A percentile compares a stretch with the other conserved stretches of the same genome.
Evolutionary conservation across 1,140 invertebrate species (phyloP).

Genomic region (Halyomorpha halys): DNA sequence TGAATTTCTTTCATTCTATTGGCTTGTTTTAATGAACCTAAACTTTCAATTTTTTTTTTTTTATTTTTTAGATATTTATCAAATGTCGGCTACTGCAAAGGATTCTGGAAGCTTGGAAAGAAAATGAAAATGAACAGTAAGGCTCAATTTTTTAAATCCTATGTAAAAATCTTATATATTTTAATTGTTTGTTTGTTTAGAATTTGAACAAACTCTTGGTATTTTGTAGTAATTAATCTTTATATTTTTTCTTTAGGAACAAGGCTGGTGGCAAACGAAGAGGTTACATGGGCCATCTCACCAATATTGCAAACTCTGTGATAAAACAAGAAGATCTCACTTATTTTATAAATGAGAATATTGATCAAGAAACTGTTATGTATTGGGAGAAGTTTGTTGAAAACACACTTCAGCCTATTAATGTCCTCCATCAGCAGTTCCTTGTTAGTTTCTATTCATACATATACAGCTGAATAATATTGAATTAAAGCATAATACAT

Average conservation of each 20-base stretch:
- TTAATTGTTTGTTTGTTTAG: neutral
- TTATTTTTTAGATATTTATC: conserved; percentile 49
- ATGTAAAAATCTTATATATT: neutral
- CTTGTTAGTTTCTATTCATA: conserved; percentile 38
- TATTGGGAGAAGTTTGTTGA: conserved; percentile 51
- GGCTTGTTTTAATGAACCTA: neutral
- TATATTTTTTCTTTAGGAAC: neutral
- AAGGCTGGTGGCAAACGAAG: conserved; percentile 40
- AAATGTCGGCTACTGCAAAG: conserved; percentile 53
- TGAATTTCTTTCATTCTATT: neutral
- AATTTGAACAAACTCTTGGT: neutral
- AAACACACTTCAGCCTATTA: conserved; percentile 46
- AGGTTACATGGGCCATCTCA: conserved; percentile 69
- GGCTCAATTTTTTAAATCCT: conserved; percentile 29
- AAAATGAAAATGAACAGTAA: conserved; percentile 48
- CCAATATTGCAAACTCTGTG: conserved; percentile 48
- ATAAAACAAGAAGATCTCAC: conserved; percentile 32
- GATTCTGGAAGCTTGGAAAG: conserved; percentile 54
- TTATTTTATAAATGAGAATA: conserved; percentile 43
- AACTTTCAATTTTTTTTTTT: no score
- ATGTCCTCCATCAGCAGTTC: conserved; percentile 47
- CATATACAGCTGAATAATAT: conserved; percentile 16
- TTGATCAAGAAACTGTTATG: conserved; percentile 43
- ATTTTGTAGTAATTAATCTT: conserved; percentile 1
- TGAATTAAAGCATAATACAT: conserved; percentile 11